These are phyloP conservation scores for Yoshiicerus persimilis DNA, from an alignment of 1,140 invertebrate genomes.

Conservation along the genomic window DNA sequence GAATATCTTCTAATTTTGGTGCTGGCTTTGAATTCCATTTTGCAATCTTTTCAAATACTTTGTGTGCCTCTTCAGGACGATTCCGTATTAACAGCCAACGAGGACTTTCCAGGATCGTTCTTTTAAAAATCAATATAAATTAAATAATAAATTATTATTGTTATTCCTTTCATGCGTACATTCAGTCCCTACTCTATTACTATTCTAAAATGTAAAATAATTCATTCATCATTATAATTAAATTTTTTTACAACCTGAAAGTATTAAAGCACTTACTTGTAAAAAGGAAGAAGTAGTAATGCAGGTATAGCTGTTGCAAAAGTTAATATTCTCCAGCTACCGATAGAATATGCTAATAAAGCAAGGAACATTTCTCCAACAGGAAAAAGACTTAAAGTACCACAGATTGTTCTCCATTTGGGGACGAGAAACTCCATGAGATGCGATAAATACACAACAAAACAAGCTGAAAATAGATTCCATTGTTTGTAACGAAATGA, in stretches of 20 bases:
- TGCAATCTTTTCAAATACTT: constrained; percentile 33
- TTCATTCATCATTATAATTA: too few species aligned
- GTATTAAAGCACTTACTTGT: constrained; percentile 15
- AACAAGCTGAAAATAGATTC: constrained; percentile 28
- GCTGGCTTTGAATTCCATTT: constrained; percentile 35
- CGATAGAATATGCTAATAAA: constrained; percentile 30
- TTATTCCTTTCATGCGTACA: too few species aligned
- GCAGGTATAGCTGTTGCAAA: constrained; percentile 19
- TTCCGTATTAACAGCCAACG: constrained; percentile 32
- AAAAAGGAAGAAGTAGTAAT: constrained; percentile 32
- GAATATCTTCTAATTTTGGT: background rate
- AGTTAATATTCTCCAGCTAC: constrained; percentile 35
- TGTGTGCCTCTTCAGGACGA: constrained; percentile 18
- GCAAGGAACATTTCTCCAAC: constrained; percentile 36
- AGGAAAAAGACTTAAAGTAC: constrained; percentile 35
- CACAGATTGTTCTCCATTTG: constrained; percentile 34
- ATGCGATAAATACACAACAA: constrained; percentile 39
- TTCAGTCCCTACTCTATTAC: too few species aligned
- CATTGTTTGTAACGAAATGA: too few species aligned
- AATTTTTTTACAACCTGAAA: background rate
- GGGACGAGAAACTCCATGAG: constrained; percentile 47
- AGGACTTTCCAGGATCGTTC: constrained; percentile 35
- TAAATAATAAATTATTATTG: background rate
- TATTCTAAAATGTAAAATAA: too few species aligned
- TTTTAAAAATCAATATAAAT: background rate